Evolutionary conservation across 2,113 vertebrate genomes (phyloP), one percentile per base, ranked within the genome.

Genomic region (Aegithalos caudatus): DNA sequence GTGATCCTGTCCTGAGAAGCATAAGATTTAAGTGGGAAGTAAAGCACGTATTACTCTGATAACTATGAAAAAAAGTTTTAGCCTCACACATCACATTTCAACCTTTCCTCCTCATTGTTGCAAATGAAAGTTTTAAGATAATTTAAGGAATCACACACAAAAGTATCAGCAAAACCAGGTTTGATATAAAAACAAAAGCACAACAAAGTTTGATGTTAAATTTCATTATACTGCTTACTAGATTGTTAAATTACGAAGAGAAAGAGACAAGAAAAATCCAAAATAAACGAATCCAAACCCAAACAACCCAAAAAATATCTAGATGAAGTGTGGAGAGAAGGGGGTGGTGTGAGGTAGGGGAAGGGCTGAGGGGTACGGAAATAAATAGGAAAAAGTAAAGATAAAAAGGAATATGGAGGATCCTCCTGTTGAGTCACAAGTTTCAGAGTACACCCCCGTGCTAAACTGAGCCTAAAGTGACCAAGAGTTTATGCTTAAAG

Each of bases 111-210:
- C 35, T 82, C 2, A 1, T 89, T 81, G 9, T 33, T 7, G 12
- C 0, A 0, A 88, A 40, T 31, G 4, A 40, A 19, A 35, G 38
- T 47, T 53, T 67, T 22, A 67, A 47, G 14, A 53, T 40, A 0
- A 0, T 17, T 60, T 54, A 35, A 69, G 35, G 35, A 69, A 35
- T 76, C 9, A 19, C 29, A 38, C 0, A 0, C 8, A 47, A 29
- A 89, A n/a, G 21, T 40, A 53, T 60, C 0, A 0, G 21, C 29
- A 61, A 40, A 74, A 54, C 0, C 14, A 69, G 29, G 8, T 76
- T 53, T 35, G 54, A 61, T 27, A 47, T 54, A 27, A 31, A 81
- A 47, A 28, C 2, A 40, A 69, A 54, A 48, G 4, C n/a, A 82
- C 4, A 17, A 31, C 10, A 40, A 76, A 27, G 0, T 69, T 45